These are phyloP conservation scores for Scaptomyza cyrtandrae DNA, from an alignment of 2,888 invertebrate genomes.

Conservation along the genomic window DNA sequence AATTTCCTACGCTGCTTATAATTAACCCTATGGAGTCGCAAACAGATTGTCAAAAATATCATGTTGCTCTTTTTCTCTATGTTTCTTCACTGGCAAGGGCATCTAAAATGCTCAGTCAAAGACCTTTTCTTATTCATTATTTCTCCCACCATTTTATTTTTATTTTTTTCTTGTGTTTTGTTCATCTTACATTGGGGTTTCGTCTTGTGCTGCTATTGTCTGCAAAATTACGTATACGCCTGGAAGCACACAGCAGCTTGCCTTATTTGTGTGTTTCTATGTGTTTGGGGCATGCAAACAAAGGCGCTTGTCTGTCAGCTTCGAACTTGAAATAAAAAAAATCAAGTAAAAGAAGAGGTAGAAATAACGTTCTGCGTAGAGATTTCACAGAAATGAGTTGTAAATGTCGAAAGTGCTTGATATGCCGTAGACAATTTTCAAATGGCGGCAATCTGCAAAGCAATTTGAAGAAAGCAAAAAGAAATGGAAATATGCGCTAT, in stretches of 20 bases:
- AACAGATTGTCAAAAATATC: slow-evolving; percentile 45
- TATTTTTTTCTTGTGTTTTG: not conserved
- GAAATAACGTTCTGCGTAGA: slow-evolving; percentile 52
- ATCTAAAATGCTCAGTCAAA: slow-evolving; percentile 61
- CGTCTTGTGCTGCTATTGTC: slow-evolving; percentile 62
- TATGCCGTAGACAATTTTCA: slow-evolving; percentile 72
- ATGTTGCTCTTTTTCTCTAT: slow-evolving; percentile 15
- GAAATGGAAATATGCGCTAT: slow-evolving; percentile 78
- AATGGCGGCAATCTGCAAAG: slow-evolving; percentile 76
- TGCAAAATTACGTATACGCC: slow-evolving; percentile 78
- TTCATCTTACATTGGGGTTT: slow-evolving; percentile 43
- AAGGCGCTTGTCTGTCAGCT: slow-evolving; percentile 72
- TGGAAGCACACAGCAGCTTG: slow-evolving; percentile 57
- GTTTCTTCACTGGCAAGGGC: slow-evolving; percentile 38
- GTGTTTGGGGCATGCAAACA: slow-evolving; percentile 62
- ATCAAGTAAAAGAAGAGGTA: slow-evolving; percentile 5
- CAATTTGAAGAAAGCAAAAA: slow-evolving; percentile 68
- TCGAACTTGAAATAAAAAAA: slow-evolving; percentile 69
- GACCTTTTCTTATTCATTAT: slow-evolving; percentile 60
- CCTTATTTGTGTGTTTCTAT: slow-evolving; percentile 25
- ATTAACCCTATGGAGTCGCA: slow-evolving; percentile 37
- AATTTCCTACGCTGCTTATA: slow-evolving; percentile 21
- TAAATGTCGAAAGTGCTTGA: slow-evolving; percentile 77
- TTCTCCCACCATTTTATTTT: slow-evolving; percentile 33
- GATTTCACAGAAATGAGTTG: slow-evolving; percentile 71